Conservation (phyloP, 2,797 vertebrate species). For the Aphelocoma californica region DNA sequence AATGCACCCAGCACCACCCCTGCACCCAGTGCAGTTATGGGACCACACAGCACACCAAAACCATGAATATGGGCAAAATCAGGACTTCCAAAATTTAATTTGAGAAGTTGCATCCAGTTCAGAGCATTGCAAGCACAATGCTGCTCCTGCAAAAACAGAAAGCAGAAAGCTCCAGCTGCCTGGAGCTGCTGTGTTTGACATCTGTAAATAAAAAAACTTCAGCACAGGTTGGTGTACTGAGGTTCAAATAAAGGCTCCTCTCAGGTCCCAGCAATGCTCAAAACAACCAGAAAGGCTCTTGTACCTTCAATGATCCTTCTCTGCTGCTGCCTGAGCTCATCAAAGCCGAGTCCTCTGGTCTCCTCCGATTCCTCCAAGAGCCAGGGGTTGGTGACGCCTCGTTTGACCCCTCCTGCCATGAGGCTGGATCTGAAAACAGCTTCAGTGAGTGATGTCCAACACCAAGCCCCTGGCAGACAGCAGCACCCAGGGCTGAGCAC, state of each 20-base stretch:
- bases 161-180: not conserved
- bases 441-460: not conserved
- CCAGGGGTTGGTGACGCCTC: slow-evolving; percentile 84
- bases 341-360: slow-evolving; percentile 85
- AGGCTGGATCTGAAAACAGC: slow-evolving; percentile 81
- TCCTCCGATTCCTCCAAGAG: slow-evolving; percentile 91
- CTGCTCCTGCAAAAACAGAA: not conserved
- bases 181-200: not conserved
- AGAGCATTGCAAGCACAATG: not conserved
- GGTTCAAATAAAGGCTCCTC: not conserved
- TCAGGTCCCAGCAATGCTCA: not conserved
- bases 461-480: not conserved
- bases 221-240: not conserved
- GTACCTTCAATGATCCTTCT: slow-evolving; percentile 89
- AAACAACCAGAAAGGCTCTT: not conserved
- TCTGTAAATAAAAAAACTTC: not conserved
- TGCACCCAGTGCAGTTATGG: not conserved
- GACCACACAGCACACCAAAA: not conserved
- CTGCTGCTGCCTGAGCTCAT: slow-evolving; percentile 91
- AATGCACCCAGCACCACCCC: not conserved
- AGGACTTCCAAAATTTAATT: not conserved
- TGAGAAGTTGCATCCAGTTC: not conserved
- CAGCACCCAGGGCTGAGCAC: not conserved
- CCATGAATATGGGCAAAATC: rapidly evolving
- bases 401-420: slow-evolving; percentile 77